A percentile compares a stretch with the other conserved stretches of the same genome.
phyloP scores from a whole-genome alignment of 2,888 invertebrate genomes.

The Neria commutata region DNA sequence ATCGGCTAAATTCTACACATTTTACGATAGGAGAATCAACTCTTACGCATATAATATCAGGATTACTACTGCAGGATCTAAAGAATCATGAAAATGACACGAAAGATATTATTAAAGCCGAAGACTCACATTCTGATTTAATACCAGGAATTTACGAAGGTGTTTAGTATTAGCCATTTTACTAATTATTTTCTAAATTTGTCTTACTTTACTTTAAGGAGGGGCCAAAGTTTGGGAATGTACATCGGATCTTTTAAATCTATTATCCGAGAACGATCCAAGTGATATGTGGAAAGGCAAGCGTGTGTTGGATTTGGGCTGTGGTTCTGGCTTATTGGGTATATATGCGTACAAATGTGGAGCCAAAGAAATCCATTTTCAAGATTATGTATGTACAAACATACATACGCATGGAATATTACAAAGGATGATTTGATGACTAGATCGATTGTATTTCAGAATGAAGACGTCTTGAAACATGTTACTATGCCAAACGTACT shows the following conservation, averaged over 20 bases:
- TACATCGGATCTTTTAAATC: slow-evolving; percentile 78
- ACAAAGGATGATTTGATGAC: neutral
- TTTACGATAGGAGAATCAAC: slow-evolving; percentile 34
- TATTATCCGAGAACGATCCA: slow-evolving; percentile 64
- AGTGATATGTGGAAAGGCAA: slow-evolving; percentile 62
- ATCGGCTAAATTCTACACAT: slow-evolving; percentile 46
- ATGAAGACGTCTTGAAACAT: slow-evolving; percentile 79
- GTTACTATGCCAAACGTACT: slow-evolving; percentile 84
- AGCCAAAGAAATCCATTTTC: slow-evolving; percentile 80
- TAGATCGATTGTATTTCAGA: slow-evolving; percentile 67
- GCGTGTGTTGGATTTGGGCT: slow-evolving; percentile 85
- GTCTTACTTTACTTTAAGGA: slow-evolving; percentile 65
- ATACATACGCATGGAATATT: slow-evolving; percentile 16
- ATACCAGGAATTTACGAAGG: slow-evolving; percentile 82
- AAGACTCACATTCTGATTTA: slow-evolving; percentile 75
- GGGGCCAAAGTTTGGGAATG: slow-evolving; percentile 98
- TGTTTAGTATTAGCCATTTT: slow-evolving; percentile 44
- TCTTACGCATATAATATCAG: slow-evolving; percentile 46
- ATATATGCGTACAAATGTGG: slow-evolving; percentile 74
- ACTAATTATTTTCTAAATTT: neutral
- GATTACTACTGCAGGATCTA: slow-evolving; percentile 47
- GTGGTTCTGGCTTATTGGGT: slow-evolving; percentile 90
- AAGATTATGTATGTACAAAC: slow-evolving; percentile 91
- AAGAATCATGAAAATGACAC: slow-evolving; percentile 36
- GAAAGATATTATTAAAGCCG: slow-evolving; percentile 62